These are phyloP conservation scores for Standfussiana lucernea DNA, from an alignment of 2,888 invertebrate genomes.

Conservation along the genomic window DNA sequence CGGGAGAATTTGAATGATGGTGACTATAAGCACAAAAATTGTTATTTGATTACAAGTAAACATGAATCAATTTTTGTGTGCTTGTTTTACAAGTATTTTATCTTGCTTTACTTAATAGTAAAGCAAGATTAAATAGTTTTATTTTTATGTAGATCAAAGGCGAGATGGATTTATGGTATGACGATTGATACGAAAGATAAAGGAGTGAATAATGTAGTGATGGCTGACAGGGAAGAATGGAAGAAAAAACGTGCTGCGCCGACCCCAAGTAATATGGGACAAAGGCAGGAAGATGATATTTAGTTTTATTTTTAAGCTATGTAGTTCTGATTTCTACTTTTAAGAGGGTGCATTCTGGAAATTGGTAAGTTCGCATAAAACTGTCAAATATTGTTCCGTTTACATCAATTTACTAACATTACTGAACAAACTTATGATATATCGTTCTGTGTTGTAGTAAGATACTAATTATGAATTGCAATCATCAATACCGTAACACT, in stretches of 20 bases:
- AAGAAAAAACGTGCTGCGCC: neutral
- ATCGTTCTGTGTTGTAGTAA: neutral
- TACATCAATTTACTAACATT: neutral
- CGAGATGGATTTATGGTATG: neutral
- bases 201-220: neutral
- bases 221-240: neutral
- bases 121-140: no score
- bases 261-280: neutral
- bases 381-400: neutral
- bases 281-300: neutral
- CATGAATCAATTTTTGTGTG: conserved; percentile 26
- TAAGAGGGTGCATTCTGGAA: neutral
- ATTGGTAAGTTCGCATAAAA: neutral
- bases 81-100: conserved; percentile 5
- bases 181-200: neutral
- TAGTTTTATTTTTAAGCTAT: neutral
- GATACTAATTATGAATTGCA: neutral
- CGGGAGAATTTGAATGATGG: conserved; percentile 99
- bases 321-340: neutral
- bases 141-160: no score
- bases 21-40: conserved; percentile 92
- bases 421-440: neutral
- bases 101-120: no score
- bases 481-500: neutral
- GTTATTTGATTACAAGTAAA: conserved; percentile 50